phyloP scores from a whole-genome alignment of 2,113 vertebrate species.

The Panthera tigris region DNA sequence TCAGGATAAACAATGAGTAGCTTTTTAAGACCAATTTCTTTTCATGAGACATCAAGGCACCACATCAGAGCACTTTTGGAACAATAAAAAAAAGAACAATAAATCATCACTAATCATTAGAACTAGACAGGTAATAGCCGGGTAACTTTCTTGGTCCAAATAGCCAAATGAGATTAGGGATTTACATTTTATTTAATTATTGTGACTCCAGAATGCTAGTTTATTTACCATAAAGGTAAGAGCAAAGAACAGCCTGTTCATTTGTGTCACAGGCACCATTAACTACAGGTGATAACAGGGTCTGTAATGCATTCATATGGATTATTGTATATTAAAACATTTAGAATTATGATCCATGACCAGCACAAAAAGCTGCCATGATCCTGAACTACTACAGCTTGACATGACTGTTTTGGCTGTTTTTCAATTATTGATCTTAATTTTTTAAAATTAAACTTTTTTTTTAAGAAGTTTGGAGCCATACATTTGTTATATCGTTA shows the following conservation, averaged over 20 bases:
- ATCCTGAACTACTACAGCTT: conserved; percentile 27
- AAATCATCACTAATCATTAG: conserved; percentile 92
- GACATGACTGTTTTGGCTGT: conserved; percentile 70
- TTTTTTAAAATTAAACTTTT: conserved; percentile 86
- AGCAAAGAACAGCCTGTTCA: conserved; percentile 81
- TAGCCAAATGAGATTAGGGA: conserved; percentile 88
- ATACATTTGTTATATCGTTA: conserved; percentile 88
- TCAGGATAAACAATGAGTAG: conserved; percentile 90
- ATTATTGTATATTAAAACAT: conserved; percentile 76
- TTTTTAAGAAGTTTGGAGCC: conserved; percentile 81
- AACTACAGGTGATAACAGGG: conserved; percentile 86
- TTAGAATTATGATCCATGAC: conserved; percentile 71
- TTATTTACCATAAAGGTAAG: conserved; percentile 89
- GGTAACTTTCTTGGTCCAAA: conserved; percentile 88
- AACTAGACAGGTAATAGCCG: conserved; percentile 90
- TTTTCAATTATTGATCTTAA: conserved; percentile 83
- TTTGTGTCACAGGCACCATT: conserved; percentile 81
- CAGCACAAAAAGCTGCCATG: conserved; percentile 56
- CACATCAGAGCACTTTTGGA: conserved; percentile 91
- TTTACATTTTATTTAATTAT: conserved; percentile 90
- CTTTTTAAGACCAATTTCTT: conserved; percentile 91
- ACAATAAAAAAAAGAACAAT: conserved; percentile 88
- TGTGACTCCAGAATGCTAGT: conserved; percentile 83
- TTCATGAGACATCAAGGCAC: conserved; percentile 99
- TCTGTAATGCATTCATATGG: conserved; percentile 69